A percentile compares a stretch with the other conserved stretches of the same genome.
Evolutionary conservation across 2,797 vertebrate species (phyloP).

Genomic region (Onychomys arenicola): DNA sequence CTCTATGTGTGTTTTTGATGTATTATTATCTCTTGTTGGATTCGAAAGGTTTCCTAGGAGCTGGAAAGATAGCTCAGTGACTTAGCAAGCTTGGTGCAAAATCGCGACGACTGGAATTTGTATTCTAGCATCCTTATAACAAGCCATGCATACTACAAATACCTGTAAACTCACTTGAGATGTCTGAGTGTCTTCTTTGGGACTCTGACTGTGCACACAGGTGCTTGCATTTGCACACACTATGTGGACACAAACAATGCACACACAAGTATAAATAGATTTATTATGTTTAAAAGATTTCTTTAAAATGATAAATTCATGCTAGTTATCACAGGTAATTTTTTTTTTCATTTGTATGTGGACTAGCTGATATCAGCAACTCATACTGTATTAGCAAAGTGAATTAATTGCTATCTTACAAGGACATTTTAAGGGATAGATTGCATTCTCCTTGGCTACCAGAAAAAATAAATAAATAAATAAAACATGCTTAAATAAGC

Average conservation of each 20-base stretch:
- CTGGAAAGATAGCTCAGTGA: neutral
- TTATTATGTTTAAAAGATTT: neutral
- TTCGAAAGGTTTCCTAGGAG: neutral
- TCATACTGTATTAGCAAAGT: conserved; percentile 6
- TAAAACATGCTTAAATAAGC: neutral
- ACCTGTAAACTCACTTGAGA: neutral
- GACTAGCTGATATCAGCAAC: neutral
- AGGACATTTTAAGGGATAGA: neutral
- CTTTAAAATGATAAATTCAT: neutral
- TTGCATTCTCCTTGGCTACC: conserved; percentile 5
- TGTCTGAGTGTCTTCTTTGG: neutral
- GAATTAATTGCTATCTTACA: neutral
- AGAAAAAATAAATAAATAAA: conserved; percentile 10
- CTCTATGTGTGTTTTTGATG: neutral
- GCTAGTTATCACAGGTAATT: neutral
- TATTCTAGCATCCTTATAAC: neutral
- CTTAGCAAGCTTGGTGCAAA: too few species aligned
- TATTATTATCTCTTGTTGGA: neutral
- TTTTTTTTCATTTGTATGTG: conserved; percentile 39
- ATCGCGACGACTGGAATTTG: neutral
- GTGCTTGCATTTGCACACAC: neutral
- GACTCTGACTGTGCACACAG: neutral
- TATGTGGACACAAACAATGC: neutral
- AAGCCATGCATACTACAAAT: neutral
- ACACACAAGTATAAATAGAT: neutral